A percentile compares a stretch with the other conserved stretches of the same genome.
These are phyloP conservation scores for Ylistrum balloti DNA, from an alignment of 1,140 invertebrate species.

Conservation along the genomic window DNA sequence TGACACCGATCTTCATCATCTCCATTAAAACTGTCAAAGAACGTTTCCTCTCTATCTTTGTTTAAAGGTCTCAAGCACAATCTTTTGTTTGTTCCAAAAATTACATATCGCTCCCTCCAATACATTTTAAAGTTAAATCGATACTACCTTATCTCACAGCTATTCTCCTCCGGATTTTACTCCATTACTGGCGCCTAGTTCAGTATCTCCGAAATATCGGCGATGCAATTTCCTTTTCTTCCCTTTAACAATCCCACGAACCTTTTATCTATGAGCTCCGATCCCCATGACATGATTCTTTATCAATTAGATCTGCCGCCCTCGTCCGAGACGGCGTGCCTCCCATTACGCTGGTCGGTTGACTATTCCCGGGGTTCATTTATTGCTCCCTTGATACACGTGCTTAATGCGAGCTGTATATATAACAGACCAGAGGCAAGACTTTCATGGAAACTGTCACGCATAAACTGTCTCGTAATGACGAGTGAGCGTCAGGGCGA, in stretches of 20 bases:
- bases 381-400: neutral
- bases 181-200: neutral
- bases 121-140: neutral
- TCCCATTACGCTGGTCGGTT: neutral
- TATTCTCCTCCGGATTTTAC: neutral
- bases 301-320: constrained; percentile 33
- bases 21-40: neutral
- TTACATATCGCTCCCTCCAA: neutral
- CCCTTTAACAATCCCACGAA: neutral
- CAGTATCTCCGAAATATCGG: constrained; percentile 4
- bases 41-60: neutral
- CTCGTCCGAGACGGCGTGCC: neutral
- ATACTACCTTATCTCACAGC: neutral
- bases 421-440: neutral
- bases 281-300: constrained; percentile 1
- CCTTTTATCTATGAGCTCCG: neutral
- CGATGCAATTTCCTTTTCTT: constrained; percentile 28
- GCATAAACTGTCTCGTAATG: constrained; percentile 26
- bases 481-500: neutral
- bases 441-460: constrained; percentile 37
- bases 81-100: neutral
- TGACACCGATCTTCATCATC: neutral
- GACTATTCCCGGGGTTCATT: neutral
- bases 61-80: neutral
- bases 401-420: neutral